These are phyloP conservation scores for Caradrina clavipalpis DNA, from an alignment of 2,888 invertebrate species.

Conservation along the genomic window DNA sequence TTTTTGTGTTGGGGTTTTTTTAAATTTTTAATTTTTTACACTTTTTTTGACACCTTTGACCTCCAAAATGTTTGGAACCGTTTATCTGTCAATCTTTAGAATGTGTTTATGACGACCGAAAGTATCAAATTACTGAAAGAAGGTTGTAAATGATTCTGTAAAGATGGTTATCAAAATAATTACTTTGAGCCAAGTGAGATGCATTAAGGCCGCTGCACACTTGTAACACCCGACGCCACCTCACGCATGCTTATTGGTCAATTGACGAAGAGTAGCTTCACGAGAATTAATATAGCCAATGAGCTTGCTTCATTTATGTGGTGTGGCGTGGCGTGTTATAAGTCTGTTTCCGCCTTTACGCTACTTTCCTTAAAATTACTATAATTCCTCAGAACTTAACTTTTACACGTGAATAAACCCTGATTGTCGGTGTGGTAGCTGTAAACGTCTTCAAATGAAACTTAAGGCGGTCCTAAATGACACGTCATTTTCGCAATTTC, in stretches of 20 bases:
- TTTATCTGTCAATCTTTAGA: conserved; percentile 74
- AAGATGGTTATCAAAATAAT: conserved; percentile 63
- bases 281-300: too few relatives aligned
- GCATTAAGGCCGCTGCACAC: too few relatives aligned
- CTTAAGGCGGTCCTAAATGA: neutral
- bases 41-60: conserved; percentile 60
- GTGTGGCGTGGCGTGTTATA: too few relatives aligned
- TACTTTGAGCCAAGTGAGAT: conserved; percentile 19
- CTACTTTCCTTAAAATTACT: conserved; percentile 54
- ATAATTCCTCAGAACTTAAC: conserved; percentile 31
- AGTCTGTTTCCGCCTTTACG: too few relatives aligned
- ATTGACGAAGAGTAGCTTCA: too few relatives aligned
- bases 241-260: too few relatives aligned
- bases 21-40: too few relatives aligned
- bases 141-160: conserved; percentile 41
- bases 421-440: conserved; percentile 30
- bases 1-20: too few relatives aligned
- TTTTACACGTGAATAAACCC: conserved; percentile 26
- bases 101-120: conserved; percentile 63
- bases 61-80: conserved; percentile 68
- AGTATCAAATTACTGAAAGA: conserved; percentile 72
- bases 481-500: conserved; percentile 28
- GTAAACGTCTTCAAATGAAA: conserved; percentile 14
- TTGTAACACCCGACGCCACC: too few relatives aligned
- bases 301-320: too few relatives aligned